These are phyloP conservation scores for Heteropelma amictum DNA, from an alignment of 2,888 invertebrate genomes.

Conservation along the genomic window DNA sequence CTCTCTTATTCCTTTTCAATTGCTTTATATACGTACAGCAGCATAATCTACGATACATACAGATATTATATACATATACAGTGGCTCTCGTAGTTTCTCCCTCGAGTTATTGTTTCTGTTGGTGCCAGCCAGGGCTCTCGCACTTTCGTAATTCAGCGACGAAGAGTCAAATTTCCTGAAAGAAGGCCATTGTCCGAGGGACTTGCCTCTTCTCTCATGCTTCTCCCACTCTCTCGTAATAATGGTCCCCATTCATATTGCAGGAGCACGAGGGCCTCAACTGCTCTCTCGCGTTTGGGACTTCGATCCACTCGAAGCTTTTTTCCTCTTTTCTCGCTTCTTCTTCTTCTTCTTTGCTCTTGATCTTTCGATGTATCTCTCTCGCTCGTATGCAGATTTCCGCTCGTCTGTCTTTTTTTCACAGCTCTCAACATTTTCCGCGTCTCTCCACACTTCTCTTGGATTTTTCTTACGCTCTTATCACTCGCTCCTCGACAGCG, in stretches of 20 bases:
- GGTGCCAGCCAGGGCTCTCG: conserved; percentile 50
- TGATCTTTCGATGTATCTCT: background rate
- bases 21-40: no score
- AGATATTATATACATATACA: background rate
- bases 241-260: conserved; percentile 70
- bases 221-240: conserved; percentile 56
- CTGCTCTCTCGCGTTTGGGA: conserved; percentile 30
- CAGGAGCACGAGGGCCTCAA: conserved; percentile 56
- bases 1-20: no score
- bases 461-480: conserved; percentile 31
- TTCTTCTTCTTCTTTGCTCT: background rate
- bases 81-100: conserved; percentile 10
- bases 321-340: conserved; percentile 4
- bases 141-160: conserved; percentile 70
- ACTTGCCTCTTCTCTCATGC: background rate
- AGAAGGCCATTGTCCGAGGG: conserved; percentile 66
- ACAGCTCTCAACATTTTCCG: conserved; percentile 16
- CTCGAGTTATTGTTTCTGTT: conserved; percentile 66
- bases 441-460: conserved; percentile 5
- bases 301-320: conserved; percentile 24
- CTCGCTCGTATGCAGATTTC: background rate
- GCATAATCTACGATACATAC: no score
- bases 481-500: conserved; percentile 6
- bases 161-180: conserved; percentile 70
- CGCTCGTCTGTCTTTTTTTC: background rate